Evolutionary conservation across 2,113 vertebrate species (phyloP).

Genomic region (Petroica traversi): DNA sequence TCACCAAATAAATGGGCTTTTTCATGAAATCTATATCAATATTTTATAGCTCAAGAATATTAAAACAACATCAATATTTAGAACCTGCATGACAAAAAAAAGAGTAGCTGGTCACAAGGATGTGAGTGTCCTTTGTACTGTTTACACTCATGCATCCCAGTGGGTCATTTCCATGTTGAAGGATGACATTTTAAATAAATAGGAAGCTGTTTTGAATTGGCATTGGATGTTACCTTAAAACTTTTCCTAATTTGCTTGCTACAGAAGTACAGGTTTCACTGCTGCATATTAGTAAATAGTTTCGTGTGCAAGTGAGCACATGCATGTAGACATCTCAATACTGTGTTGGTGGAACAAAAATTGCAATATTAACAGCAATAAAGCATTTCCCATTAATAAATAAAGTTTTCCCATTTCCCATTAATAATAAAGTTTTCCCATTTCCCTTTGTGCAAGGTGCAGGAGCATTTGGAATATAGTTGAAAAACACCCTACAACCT

Average conservation of each 20-base stretch:
- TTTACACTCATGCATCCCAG: constrained; percentile 38
- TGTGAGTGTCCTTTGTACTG: constrained; percentile 41
- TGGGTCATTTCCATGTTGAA: constrained; percentile 45
- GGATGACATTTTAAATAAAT: constrained; percentile 63
- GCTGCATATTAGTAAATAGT: neutral
- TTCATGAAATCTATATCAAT: neutral
- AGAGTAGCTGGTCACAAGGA: constrained; percentile 41
- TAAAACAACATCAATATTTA: constrained; percentile 42
- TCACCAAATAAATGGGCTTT: neutral
- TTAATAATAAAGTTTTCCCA: no score
- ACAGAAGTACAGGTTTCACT: constrained; percentile 45
- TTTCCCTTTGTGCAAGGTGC: neutral
- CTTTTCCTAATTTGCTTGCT: constrained; percentile 52
- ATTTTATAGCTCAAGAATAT: neutral
- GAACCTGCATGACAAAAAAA: constrained; percentile 17
- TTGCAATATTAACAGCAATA: neutral
- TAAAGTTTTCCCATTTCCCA: no score
- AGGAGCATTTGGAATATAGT: neutral
- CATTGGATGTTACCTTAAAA: constrained; percentile 44
- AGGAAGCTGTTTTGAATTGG: constrained; percentile 42
- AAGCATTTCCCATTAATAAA: no score
- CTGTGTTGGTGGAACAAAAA: neutral
- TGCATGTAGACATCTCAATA: neutral
- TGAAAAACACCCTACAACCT: neutral
- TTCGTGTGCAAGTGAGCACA: neutral